Conservation (phyloP, 1,140 invertebrate species). For the Aphis craccivora region DNA sequence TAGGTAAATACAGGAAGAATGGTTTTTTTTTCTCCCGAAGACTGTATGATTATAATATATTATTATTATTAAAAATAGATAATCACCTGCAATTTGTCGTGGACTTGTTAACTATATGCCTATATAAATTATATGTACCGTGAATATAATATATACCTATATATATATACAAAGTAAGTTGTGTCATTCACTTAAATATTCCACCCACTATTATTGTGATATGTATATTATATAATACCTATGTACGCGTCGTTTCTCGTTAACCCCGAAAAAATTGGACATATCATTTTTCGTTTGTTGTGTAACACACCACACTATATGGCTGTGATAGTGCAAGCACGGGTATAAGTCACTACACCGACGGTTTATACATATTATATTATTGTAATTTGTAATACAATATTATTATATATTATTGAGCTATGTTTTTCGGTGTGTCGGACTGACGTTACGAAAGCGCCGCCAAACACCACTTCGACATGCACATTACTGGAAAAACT, state of each 20-base stretch:
- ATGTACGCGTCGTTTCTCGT: background rate
- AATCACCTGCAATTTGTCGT: slow-evolving; percentile 42
- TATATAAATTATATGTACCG: background rate
- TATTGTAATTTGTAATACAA: background rate
- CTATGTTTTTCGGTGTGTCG: background rate
- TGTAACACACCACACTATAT: background rate
- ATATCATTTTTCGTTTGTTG: background rate
- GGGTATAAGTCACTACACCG: background rate
- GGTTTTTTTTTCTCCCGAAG: background rate
- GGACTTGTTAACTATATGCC: background rate
- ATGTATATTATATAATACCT: background rate
- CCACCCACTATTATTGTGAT: background rate
- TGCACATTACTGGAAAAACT: slow-evolving; percentile 53
- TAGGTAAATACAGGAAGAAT: background rate
- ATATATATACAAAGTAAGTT: background rate
- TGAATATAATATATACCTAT: background rate
- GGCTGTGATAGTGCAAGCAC: background rate
- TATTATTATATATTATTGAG: background rate
- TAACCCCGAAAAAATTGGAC: slow-evolving; percentile 11
- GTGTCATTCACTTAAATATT: background rate
- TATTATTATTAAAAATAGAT: background rate
- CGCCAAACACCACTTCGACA: slow-evolving; percentile 12
- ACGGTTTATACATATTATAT: background rate
- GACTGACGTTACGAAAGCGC: slow-evolving; percentile 42
- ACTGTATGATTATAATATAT: background rate